phyloP scores from a whole-genome alignment of 2,113 vertebrate species.

The Otis tarda region DNA sequence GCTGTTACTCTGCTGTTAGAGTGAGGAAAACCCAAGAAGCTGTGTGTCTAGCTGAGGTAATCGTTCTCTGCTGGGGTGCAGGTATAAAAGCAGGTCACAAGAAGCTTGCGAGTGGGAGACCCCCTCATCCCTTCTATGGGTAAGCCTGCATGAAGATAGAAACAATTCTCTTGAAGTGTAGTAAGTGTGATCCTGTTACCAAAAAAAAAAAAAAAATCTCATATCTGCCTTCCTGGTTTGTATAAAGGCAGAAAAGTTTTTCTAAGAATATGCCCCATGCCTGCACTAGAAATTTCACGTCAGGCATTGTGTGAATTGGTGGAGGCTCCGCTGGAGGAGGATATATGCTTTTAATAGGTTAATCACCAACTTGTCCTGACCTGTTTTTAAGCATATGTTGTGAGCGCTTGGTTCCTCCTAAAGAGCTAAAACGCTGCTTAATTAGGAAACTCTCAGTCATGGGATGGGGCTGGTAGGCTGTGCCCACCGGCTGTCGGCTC shows the following conservation, averaged over 20 bases:
- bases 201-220: conserved; percentile 24
- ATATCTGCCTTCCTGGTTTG: conserved; percentile 1
- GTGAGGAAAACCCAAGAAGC: neutral
- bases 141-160: neutral
- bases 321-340: conserved; percentile 43
- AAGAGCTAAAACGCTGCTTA: conserved; percentile 75
- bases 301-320: conserved; percentile 8
- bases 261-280: neutral
- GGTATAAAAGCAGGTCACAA: neutral
- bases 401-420: conserved; percentile 64
- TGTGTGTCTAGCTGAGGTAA: neutral
- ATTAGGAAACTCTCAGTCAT: conserved; percentile 73
- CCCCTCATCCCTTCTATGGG: neutral
- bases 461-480: neutral
- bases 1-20: neutral
- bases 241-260: conserved; percentile 38
- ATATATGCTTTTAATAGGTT: conserved; percentile 72
- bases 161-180: neutral
- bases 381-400: conserved; percentile 74
- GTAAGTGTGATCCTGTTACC: neutral
- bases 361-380: conserved; percentile 78
- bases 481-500: neutral
- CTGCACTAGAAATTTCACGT: neutral
- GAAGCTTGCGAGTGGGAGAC: neutral
- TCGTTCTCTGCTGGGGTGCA: neutral